phyloP scores from a whole-genome alignment of 2,797 vertebrate species.

The Picus viridis region DNA sequence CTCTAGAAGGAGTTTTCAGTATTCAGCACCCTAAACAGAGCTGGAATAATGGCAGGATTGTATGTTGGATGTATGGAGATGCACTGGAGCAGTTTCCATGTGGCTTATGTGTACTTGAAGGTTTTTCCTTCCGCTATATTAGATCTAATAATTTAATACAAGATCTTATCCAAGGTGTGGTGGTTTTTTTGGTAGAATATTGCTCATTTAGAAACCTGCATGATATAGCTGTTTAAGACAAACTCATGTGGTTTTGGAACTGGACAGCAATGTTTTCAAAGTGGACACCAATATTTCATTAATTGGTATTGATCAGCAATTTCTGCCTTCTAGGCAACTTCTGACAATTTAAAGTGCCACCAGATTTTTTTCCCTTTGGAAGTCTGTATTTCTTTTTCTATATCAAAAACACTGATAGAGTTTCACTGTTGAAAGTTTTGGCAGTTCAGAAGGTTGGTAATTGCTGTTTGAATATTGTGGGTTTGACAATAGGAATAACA shows the following conservation, averaged over 20 bases:
- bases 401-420: background rate
- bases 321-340: background rate
- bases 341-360: background rate
- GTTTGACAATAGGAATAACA: background rate
- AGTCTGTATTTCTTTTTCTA: fast-evolving
- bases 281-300: background rate
- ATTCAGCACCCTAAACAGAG: background rate
- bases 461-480: background rate
- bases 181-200: background rate
- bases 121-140: background rate
- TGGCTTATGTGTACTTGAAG: background rate
- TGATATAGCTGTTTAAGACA: background rate
- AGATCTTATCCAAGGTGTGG: background rate
- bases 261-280: background rate
- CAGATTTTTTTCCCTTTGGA: background rate
- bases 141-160: background rate
- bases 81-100: background rate
- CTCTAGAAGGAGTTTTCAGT: background rate
- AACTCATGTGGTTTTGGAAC: background rate
- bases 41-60: background rate
- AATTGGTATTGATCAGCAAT: background rate
- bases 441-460: background rate
- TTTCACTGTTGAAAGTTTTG: background rate
- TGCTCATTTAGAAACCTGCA: background rate
- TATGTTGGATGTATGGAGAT: fast-evolving